Percentiles rank a stretch among this genome's conserved stretches.
These are phyloP conservation scores for Drosophila fungiperda DNA, from an alignment of 2,888 invertebrate genomes.

Conservation along the genomic window DNA sequence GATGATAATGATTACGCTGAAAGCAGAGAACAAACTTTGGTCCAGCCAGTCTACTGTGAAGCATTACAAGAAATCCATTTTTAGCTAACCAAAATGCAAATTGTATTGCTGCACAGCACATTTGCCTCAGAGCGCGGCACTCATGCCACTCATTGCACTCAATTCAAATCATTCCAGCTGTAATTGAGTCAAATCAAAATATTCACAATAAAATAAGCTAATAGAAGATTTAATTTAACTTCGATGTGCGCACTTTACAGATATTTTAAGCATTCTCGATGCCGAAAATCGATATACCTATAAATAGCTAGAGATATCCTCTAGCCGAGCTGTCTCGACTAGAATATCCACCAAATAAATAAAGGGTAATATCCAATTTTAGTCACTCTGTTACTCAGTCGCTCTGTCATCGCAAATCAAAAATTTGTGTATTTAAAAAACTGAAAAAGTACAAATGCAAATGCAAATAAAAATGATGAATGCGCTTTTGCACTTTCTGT, in stretches of 20 bases:
- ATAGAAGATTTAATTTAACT: background rate
- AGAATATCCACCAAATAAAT: background rate
- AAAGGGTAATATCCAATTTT: background rate
- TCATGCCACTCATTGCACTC: conserved; percentile 8
- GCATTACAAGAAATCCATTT: conserved; percentile 65
- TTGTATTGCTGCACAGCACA: conserved; percentile 54
- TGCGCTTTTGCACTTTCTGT: conserved; percentile 1
- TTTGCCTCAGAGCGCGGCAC: conserved; percentile 31
- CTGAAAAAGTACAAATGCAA: background rate
- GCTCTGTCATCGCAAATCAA: background rate
- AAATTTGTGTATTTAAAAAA: background rate
- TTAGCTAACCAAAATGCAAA: conserved; percentile 62
- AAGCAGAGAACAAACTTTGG: conserved; percentile 4
- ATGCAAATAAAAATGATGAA: background rate
- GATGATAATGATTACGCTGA: conserved; percentile 29
- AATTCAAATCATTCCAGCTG: conserved; percentile 24
- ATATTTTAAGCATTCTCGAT: background rate
- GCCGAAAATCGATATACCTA: background rate
- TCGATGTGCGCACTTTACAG: background rate
- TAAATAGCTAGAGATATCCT: background rate
- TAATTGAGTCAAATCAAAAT: conserved; percentile 34
- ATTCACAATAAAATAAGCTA: conserved; percentile 6
- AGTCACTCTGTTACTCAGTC: background rate
- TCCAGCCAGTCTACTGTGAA: conserved; percentile 49
- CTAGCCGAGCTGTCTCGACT: background rate